A percentile compares a stretch with the other conserved stretches of the same genome.
phyloP scores from a whole-genome alignment of 2,797 vertebrate species.

The Alosa sapidissima region DNA sequence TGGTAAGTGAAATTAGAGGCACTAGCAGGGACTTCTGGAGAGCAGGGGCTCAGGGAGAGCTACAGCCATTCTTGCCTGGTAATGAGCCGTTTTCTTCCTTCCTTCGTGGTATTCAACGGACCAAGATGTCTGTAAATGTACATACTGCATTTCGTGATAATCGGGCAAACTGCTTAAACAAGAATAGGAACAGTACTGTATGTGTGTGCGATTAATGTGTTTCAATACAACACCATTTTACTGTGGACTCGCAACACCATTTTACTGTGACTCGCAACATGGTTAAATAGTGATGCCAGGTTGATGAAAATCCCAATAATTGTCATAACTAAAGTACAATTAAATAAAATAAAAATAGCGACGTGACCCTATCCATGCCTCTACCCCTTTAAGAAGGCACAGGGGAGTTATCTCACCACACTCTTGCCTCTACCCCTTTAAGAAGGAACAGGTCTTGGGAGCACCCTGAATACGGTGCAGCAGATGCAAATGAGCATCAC shows the following conservation, averaged over 20 bases:
- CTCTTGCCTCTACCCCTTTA: too few species aligned
- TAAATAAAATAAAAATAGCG: too few species aligned
- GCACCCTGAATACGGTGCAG: not conserved
- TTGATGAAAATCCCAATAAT: not conserved
- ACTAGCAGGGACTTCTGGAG: not conserved
- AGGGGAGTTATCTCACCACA: too few species aligned
- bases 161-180: not conserved
- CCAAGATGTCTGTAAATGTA: not conserved
- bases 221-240: too few species aligned
- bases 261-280: too few species aligned
- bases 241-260: too few species aligned
- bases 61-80: not conserved
- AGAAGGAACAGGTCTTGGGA: not conserved
- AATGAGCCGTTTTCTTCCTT: not conserved
- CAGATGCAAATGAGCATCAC: not conserved
- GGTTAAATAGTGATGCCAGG: too few species aligned
- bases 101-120: not conserved
- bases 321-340: too few species aligned
- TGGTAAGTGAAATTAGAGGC: slow-evolving; percentile 18
- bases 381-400: too few species aligned
- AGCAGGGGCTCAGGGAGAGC: not conserved
- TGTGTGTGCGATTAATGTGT: too few species aligned
- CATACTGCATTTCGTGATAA: not conserved
- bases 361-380: too few species aligned
- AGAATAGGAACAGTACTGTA: not conserved